phyloP scores from a whole-genome alignment of 2,113 vertebrate genomes.

The Dasyornis broadbenti region DNA sequence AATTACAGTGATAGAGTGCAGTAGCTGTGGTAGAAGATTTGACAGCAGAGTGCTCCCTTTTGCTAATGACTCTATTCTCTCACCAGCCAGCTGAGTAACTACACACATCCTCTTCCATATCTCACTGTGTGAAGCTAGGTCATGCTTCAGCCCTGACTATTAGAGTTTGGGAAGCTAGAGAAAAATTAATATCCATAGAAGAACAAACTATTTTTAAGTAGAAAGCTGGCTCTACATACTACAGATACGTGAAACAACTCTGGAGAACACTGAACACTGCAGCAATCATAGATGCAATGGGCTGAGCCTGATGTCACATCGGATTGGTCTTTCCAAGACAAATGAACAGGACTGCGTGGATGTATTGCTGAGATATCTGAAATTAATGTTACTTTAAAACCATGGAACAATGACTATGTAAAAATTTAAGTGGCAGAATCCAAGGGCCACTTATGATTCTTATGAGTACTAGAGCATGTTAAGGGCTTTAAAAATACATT shows the following conservation, averaged over 20 bases:
- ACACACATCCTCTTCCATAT: neutral
- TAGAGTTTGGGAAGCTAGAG: neutral
- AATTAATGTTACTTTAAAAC: neutral
- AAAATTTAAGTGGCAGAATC: neutral
- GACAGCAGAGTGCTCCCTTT: slow-evolving; percentile 10
- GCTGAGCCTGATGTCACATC: fast-evolving
- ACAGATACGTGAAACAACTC: neutral
- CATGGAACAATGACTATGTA: neutral
- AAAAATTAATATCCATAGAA: neutral
- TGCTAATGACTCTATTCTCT: neutral
- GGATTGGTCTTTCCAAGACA: neutral
- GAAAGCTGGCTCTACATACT: neutral
- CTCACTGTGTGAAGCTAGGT: neutral
- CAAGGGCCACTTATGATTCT: neutral
- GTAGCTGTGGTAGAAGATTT: neutral
- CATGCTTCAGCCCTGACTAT: neutral
- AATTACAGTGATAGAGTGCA: neutral
- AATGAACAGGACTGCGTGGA: fast-evolving
- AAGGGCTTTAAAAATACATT: slow-evolving; percentile 27
- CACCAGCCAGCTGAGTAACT: neutral
- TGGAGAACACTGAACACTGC: neutral
- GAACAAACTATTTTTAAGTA: neutral
- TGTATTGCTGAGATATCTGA: neutral
- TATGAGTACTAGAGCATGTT: neutral
- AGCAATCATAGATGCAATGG: neutral